Percentiles rank a stretch among this genome's conserved stretches.
phyloP scores from a whole-genome alignment of 2,797 vertebrate species.

The Lithobates sylvaticus region DNA sequence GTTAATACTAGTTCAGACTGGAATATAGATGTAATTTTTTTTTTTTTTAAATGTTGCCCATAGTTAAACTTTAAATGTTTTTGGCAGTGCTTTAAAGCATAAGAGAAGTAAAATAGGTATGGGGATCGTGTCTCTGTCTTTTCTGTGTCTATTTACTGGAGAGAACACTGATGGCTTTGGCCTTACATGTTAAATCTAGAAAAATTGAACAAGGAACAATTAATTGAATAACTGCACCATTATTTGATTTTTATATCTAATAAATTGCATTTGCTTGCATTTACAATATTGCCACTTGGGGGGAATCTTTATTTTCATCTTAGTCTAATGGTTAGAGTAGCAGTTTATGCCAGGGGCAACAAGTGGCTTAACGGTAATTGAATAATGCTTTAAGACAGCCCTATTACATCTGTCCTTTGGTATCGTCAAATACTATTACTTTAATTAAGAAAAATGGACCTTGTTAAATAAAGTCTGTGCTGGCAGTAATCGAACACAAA shows the following conservation, averaged over 20 bases:
- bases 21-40: too few relatives aligned
- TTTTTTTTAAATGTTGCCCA: too few relatives aligned
- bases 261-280: slow-evolving; percentile 52
- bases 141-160: neutral
- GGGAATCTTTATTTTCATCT: slow-evolving; percentile 37
- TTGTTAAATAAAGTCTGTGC: slow-evolving; percentile 4
- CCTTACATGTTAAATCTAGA: slow-evolving; percentile 12
- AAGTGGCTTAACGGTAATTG: slow-evolving; percentile 63
- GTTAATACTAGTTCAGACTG: too few relatives aligned
- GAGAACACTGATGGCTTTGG: neutral
- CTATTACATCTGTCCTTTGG: slow-evolving; percentile 56
- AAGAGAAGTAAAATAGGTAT: neutral
- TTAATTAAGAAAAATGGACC: slow-evolving; percentile 43
- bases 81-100: neutral
- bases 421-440: slow-evolving; percentile 54
- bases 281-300: slow-evolving; percentile 53
- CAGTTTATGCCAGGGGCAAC: slow-evolving; percentile 31
- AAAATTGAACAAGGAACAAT: slow-evolving; percentile 21
- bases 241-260: slow-evolving; percentile 55
- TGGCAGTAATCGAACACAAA: too few relatives aligned
- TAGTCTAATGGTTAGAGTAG: slow-evolving; percentile 46
- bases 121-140: neutral
- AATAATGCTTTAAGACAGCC: slow-evolving; percentile 61
- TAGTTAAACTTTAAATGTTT: neutral
- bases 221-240: slow-evolving; percentile 33